phyloP scores from a whole-genome alignment of 2,113 vertebrate species.

The Phainopepla nitens region DNA sequence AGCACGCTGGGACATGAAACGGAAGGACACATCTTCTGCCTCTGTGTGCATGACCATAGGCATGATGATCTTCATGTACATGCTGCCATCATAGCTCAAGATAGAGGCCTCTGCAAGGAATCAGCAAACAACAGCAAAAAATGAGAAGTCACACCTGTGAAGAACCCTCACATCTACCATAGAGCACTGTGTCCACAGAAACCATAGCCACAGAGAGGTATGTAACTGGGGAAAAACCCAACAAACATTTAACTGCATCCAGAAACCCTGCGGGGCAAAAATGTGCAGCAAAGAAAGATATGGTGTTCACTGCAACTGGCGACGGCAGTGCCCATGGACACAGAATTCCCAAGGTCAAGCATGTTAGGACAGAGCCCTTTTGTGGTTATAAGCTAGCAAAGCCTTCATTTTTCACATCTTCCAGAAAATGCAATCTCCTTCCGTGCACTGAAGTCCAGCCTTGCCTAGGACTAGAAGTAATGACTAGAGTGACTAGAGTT shows the following conservation, averaged over 20 bases:
- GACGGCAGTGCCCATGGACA: neutral
- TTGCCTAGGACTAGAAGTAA: neutral
- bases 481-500: neutral
- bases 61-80: constrained; percentile 98
- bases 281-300: neutral
- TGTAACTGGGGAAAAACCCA: neutral
- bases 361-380: neutral
- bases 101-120: constrained; percentile 87
- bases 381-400: neutral
- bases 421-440: neutral
- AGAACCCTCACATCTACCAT: neutral
- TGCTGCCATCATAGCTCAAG: constrained; percentile 93
- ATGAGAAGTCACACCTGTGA: neutral
- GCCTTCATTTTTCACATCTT: neutral
- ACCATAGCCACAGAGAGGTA: neutral
- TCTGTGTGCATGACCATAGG: constrained; percentile 93
- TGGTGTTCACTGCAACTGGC: neutral
- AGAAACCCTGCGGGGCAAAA: neutral
- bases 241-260: neutral
- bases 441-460: neutral
- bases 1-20: constrained; percentile 94
- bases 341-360: neutral
- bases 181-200: neutral
- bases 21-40: constrained; percentile 94
- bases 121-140: neutral